Evolutionary conservation across 2,888 invertebrate species (phyloP).

Genomic region (Drosophila vallismaia): DNA sequence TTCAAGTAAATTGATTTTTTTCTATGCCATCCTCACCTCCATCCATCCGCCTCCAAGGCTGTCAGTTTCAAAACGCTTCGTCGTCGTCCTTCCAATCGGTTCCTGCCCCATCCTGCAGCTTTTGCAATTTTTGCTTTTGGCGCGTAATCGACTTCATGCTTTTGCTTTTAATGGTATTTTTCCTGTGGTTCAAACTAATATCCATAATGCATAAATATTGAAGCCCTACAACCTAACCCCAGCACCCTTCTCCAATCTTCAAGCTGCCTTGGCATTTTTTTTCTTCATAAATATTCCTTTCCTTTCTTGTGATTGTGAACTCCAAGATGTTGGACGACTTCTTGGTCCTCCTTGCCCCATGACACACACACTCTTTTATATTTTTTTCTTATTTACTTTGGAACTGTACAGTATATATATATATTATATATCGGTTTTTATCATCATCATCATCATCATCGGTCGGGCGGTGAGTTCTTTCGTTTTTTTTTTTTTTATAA

Average conservation of each 20-base stretch:
- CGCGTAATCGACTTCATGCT: constrained; percentile 79
- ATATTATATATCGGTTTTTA: constrained; percentile 35
- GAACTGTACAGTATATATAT: neutral
- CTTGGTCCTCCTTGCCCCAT: constrained; percentile 18
- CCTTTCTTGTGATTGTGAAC: constrained; percentile 34
- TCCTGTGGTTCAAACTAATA: constrained; percentile 80
- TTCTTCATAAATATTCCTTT: constrained; percentile 58
- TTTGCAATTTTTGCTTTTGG: constrained; percentile 69
- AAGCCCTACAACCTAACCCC: constrained; percentile 59
- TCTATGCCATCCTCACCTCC: constrained; percentile 50
- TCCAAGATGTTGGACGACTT: constrained; percentile 22
- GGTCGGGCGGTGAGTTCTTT: constrained; percentile 37
- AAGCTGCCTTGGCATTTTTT: constrained; percentile 76
- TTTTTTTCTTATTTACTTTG: constrained; percentile 26
- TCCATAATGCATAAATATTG: constrained; percentile 80
- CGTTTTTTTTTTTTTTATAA: constrained; percentile 46
- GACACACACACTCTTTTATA: neutral
- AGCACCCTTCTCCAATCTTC: constrained; percentile 35
- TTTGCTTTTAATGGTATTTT: constrained; percentile 81
- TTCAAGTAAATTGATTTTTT: constrained; percentile 80
- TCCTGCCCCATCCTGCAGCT: constrained; percentile 23
- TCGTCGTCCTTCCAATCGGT: constrained; percentile 36
- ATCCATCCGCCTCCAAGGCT: constrained; percentile 36
- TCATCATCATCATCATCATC: constrained; percentile 41
- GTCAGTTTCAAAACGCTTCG: constrained; percentile 64